Conservation (phyloP, 2,113 vertebrate genomes). For the Phylloscopus whistleri region DNA sequence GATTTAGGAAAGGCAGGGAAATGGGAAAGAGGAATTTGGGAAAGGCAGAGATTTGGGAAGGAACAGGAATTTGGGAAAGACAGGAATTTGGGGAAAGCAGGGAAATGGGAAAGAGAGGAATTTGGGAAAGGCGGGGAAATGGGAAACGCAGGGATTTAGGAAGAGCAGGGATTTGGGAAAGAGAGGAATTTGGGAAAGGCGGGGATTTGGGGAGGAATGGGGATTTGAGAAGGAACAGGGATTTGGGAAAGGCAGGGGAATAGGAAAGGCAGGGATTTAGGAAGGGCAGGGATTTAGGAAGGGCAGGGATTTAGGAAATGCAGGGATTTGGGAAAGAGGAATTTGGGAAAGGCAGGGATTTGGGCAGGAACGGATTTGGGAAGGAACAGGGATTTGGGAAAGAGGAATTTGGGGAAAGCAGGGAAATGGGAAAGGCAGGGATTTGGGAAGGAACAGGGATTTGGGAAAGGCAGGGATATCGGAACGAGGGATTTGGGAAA, state of each 20-base stretch:
- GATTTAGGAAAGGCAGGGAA: not conserved
- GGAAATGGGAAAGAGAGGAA: too few species aligned
- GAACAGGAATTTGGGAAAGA: too few species aligned
- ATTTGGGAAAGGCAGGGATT: not conserved
- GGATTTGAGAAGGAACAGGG: too few species aligned
- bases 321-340: too few species aligned
- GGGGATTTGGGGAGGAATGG: not conserved
- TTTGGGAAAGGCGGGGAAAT: not conserved
- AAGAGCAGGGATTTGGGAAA: not conserved
- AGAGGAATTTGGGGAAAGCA: not conserved
- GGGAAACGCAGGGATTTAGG: not conserved
- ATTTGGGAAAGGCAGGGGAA: not conserved
- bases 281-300: not conserved
- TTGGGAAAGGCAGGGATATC: not conserved
- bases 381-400: too few species aligned
- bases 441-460: not conserved
- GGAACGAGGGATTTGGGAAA: not conserved
- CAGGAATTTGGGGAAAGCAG: too few species aligned
- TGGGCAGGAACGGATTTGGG: too few species aligned
- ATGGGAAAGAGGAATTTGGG: too few species aligned
- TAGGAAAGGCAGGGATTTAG: not conserved
- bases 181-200: too few species aligned
- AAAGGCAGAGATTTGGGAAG: not conserved
- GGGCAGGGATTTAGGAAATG: not conserved
- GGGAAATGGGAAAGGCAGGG: not conserved